Evolutionary conservation across 1,140 invertebrate genomes (phyloP), one percentile per base, ranked within the genome.

Genomic region (Drosophila nebulosa): DNA sequence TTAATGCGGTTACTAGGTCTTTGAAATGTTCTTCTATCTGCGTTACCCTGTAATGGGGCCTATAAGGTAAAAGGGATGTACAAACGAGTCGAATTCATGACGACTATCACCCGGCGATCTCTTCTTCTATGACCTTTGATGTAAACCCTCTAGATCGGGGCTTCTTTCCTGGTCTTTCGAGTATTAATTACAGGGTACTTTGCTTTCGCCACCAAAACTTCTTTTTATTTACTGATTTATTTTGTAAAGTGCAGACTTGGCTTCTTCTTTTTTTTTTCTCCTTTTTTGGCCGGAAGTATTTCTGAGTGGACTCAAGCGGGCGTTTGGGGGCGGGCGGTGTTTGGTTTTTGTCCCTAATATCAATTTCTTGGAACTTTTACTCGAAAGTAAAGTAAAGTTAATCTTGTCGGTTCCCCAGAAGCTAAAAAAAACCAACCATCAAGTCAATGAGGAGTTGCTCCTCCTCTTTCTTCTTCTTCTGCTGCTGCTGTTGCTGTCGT

Each of bases 1-100:
- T 60, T 46, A 53, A 27, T 35, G 51, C 32, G 26, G 52, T 55
- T 55, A 64, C 59, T 73, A 57, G 70, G 70, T 73, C 68, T 69
- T 72, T 71, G 71, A 69, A 73, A 64, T 73, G 63, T 61, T 27
- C 66, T 39, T 39, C 36, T 18, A 9, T 18, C 18, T 18, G 3
- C 18, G 39, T 9, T 46, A 18, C 39, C 39, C 24, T 55, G 26
- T 55, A 30, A 30, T 10, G 10, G 16, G 10, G 16, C 6, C 7
- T 18, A 9, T 21, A 46, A 46, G 7, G 39, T n/a, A n/a, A 7
- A 42, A 21, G 39, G 18, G 6, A 16, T 14, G 6, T 18, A 42
- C 18, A 7, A 7, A 18, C 14, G 14, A 42, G 30, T n/a, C 30
- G 12, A 32, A 12, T n/a, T 3, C 30, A 32, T 32, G 10, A n/a